phyloP scores from a whole-genome alignment of 2,113 vertebrate genomes.

The Brevimyrus niger region DNA sequence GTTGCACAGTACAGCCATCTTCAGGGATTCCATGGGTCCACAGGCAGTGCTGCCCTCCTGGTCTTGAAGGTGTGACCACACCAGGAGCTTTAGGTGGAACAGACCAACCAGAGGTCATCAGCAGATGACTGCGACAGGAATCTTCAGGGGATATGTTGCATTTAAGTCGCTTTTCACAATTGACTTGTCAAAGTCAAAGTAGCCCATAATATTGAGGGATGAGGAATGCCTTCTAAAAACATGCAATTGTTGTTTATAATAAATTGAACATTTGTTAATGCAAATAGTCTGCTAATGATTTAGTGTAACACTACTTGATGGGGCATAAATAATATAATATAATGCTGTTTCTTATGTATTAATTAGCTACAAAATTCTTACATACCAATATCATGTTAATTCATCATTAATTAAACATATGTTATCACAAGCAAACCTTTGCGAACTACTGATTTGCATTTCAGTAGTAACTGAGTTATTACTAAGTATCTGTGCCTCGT shows the following conservation, averaged over 20 bases:
- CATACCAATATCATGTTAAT: no score
- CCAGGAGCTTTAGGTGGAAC: background rate
- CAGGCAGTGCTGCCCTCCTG: conserved; percentile 33
- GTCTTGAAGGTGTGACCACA: conserved; percentile 41
- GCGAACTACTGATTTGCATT: no score
- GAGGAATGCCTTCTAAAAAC: background rate
- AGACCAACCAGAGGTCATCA: background rate
- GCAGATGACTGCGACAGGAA: background rate
- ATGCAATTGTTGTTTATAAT: background rate
- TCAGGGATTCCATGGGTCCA: conserved; percentile 35
- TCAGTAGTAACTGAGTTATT: no score
- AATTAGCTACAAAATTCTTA: no score
- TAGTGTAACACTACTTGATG: background rate
- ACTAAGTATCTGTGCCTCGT: no score
- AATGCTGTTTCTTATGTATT: no score
- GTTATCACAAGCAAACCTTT: no score
- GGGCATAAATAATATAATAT: no score
- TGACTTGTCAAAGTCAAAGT: background rate
- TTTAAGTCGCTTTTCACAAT: background rate
- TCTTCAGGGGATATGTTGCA: background rate
- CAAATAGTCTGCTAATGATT: background rate
- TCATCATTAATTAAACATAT: no score
- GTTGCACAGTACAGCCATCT: conserved; percentile 40
- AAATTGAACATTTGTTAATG: background rate
- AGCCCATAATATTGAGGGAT: background rate